Evolutionary conservation across 2,797 vertebrate genomes (phyloP), one percentile per base, ranked within the genome.

Genomic region (Kryptolebias ocellatus): DNA sequence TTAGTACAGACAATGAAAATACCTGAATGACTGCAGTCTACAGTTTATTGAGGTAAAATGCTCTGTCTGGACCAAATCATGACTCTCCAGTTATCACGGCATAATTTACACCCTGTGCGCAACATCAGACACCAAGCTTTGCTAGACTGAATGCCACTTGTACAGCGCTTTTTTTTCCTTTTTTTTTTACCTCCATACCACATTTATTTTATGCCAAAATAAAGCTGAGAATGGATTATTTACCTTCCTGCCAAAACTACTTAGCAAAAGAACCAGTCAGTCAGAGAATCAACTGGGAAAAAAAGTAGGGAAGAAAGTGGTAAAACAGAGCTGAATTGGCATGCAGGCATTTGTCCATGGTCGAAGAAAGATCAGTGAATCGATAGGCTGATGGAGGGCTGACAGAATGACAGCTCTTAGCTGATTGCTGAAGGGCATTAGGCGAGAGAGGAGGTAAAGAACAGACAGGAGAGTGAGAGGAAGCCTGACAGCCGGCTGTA

Each of bases 381-480:
- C 92, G 81, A 94, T 94, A 88, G 76, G 64, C 81, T 91, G 88
- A 93, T 81, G 83, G 86, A 81, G 78, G 78, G 82, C 80, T 92
- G 90, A 93, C 91, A 93, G 91, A 62, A 89, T 91, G 90, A 93
- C 87, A 90, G 90, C 82, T 78, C 78, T 78, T 64, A 74, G 54
- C 67, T 55, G 66, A 82, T 87, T 60, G 60, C 87, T 92, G 91
- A 92, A 93, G 92, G 90, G 92, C 90, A 82, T 87, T 53, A 65
- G 54, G 50, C 29, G 53, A 56, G 54, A 69, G 27, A 29, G 45
- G 58, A 54, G 57, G 45, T 63, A 45, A 67, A 65, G 58, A 71
- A 62, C n/a, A 39, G 20, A 56, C 61, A 51, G 55, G 51, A 45
- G 27, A 28, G 76, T 56, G 56, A 9, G 62, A 55, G 50, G 11